Evolutionary conservation across 2,113 vertebrate species (phyloP).

Genomic region (Capricornis sumatraensis): DNA sequence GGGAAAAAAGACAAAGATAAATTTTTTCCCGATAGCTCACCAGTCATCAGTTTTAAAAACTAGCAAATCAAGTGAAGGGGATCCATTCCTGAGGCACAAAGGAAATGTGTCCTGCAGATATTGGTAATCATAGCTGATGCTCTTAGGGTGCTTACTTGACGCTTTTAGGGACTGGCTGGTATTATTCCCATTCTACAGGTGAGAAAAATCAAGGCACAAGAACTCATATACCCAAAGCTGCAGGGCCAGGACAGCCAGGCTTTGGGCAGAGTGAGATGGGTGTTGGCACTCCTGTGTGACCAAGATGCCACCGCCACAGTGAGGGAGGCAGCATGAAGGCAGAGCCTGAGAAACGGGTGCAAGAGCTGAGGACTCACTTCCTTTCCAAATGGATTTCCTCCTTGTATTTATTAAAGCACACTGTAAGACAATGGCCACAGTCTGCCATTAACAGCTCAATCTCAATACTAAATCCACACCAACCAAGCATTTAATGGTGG

Average conservation of each 20-base stretch:
- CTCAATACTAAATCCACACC: conserved; percentile 3
- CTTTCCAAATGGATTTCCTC: neutral
- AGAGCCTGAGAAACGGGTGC: neutral
- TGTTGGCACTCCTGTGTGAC: neutral
- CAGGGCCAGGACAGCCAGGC: neutral
- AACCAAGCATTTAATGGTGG: conserved; percentile 36
- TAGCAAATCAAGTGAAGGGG: neutral
- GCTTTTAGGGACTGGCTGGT: neutral
- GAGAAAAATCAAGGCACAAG: neutral
- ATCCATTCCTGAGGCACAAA: neutral
- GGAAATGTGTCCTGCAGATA: neutral
- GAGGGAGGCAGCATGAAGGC: too few species aligned
- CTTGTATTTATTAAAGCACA: conserved; percentile 9
- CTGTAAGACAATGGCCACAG: conserved; percentile 17
- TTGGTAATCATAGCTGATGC: neutral
- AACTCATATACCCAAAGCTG: neutral
- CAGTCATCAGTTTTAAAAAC: neutral
- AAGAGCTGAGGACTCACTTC: neutral
- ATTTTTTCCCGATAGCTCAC: neutral
- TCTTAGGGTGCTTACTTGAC: neutral
- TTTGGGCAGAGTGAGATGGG: neutral
- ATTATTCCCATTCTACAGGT: neutral
- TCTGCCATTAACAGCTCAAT: neutral
- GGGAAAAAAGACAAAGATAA: neutral
- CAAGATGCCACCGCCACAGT: rapidly evolving